These are phyloP conservation scores for Byasa hedistus DNA, from an alignment of 2,888 invertebrate genomes.

Conservation along the genomic window DNA sequence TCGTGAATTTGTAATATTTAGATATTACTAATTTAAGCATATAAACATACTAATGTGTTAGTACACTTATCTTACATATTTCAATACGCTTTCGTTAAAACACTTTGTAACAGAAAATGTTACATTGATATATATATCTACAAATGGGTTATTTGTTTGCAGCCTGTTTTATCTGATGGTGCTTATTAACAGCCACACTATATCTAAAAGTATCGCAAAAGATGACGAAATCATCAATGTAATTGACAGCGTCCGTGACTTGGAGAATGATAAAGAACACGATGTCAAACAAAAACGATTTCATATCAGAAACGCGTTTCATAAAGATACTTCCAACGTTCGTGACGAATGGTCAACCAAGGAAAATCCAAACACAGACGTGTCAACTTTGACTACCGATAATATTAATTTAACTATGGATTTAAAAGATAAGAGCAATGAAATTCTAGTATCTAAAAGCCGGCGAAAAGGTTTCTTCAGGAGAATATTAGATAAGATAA, in stretches of 20 bases:
- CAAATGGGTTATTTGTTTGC: constrained; percentile 31
- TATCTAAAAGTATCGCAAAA: constrained; percentile 59
- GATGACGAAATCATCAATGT: constrained; percentile 42
- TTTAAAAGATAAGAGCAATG: constrained; percentile 12
- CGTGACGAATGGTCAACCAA: constrained; percentile 9
- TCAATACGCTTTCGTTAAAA: too few species aligned
- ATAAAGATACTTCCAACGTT: constrained; percentile 1
- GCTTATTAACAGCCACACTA: constrained; percentile 55
- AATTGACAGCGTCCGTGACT: constrained; percentile 40
- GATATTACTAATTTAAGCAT: too few species aligned
- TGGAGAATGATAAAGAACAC: constrained; percentile 21
- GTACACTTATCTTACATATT: too few species aligned
- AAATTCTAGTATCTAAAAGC: constrained; percentile 7
- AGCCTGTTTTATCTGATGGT: constrained; percentile 70
- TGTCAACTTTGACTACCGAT: background rate
- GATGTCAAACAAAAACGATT: constrained; percentile 22
- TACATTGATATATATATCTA: too few species aligned
- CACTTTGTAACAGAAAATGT: too few species aligned
- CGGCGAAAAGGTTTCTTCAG: constrained; percentile 21
- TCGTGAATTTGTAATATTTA: too few species aligned
- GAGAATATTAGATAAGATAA: constrained; percentile 24
- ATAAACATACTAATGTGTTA: too few species aligned
- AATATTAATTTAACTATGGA: constrained; percentile 15
- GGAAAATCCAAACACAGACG: constrained; percentile 4
- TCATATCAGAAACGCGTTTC: constrained; percentile 16